A percentile compares a stretch with the other conserved stretches of the same genome.
Conservation (phyloP, 1,140 invertebrate genomes). For the Bradynema listronoti region DNA sequence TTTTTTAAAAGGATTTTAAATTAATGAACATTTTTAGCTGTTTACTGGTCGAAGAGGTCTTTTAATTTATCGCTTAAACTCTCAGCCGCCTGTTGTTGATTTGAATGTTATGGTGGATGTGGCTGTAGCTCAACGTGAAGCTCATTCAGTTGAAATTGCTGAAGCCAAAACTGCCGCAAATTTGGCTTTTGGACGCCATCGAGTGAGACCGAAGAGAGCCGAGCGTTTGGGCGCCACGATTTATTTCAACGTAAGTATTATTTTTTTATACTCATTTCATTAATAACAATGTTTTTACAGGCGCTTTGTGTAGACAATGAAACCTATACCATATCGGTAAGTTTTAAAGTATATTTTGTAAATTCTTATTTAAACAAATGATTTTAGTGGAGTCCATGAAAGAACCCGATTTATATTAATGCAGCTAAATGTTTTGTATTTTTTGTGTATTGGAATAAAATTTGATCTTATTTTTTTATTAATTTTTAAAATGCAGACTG, state of each 20-base stretch:
- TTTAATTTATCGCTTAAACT: constrained; percentile 10
- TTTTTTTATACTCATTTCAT: not conserved
- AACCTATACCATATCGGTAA: too few species aligned
- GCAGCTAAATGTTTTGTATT: too few species aligned
- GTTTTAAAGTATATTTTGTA: too few species aligned
- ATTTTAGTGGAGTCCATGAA: too few species aligned
- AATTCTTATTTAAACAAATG: too few species aligned
- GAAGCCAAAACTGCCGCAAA: constrained; percentile 7
- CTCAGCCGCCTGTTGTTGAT: constrained; percentile 8
- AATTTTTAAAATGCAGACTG: too few species aligned
- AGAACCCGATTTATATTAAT: too few species aligned
- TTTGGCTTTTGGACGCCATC: constrained; percentile 3
- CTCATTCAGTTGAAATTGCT: constrained; percentile 4
- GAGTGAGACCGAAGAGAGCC: constrained; percentile 16
- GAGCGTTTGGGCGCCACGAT: constrained; percentile 2
- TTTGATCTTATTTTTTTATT: too few species aligned
- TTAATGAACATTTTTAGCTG: constrained; percentile 18
- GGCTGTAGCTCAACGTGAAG: constrained; percentile 27
- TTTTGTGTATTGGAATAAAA: too few species aligned
- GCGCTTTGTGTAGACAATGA: too few species aligned
- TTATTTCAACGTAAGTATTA: constrained; percentile 8
- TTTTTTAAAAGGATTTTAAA: constrained; percentile 1
- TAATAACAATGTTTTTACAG: constrained; percentile 4
- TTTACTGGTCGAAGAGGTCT: not conserved
- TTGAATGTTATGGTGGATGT: constrained; percentile 10